Base-by-base conservation (phyloP, 2,888 invertebrate genomes). In the Cordilura impudica region DNA sequence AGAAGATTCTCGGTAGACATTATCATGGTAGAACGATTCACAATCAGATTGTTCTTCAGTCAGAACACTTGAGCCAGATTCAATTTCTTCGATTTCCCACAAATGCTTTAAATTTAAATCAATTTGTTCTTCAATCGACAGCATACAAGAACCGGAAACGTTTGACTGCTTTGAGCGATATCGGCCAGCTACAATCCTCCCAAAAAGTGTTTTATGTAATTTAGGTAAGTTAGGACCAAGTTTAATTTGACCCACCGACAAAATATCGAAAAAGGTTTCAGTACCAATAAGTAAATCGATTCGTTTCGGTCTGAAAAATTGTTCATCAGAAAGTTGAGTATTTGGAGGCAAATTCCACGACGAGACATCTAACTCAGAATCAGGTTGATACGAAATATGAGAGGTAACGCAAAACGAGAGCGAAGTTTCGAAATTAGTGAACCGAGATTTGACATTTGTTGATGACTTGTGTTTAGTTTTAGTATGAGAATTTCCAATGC, bases 171-270 rank as follows among this genome's bases (percentile, higher is more conserved):
- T 29, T 2, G 39, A 16, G 23, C 51, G 23, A 35, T 72, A 82
- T 8, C 60, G 31, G 2, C 78, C 82, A 10, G 82, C 75, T 5
- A 83, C 80, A 1, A 81, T 71, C 82, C 82, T 82, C 14, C 82
- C 81, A 6, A 82, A 53, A 8, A 78, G 39, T 0, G 83, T 81
- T 53, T 83, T 83, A 39, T 82, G 82, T 1, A 82, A 67, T 19
- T 63, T 75, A 2, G 81, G 82, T 12, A 81, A 60, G 35, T 70
- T 54, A 1, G 23, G 12, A 7, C 81, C 81, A 18, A 82, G 56
- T 21, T 74, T 79, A 14, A 82, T 75, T 69, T 82, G 80, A 2
- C 75, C 82, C 18, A 81, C 76, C 12, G 77, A 53, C n/a, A 82
- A 43, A 19, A 81, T 54, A 21, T 63, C 69, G 5, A 78, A 77